phyloP scores from a whole-genome alignment of 2,888 invertebrate species.

The Polydrusus tereticollis region DNA sequence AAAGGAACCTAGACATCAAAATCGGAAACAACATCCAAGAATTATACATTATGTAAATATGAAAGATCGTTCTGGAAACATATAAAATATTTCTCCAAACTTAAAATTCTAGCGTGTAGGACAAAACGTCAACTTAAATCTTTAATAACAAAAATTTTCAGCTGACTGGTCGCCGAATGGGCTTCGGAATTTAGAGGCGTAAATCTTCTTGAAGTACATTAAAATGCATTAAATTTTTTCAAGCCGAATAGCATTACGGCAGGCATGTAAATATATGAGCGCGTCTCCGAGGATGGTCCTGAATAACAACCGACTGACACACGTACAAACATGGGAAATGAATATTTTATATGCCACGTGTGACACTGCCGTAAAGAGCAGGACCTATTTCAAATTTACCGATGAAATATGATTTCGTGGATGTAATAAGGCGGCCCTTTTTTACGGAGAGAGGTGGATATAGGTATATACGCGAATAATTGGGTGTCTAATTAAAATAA shows the following conservation, averaged over 20 bases:
- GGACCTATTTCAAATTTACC: constrained; percentile 20
- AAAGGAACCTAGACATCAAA: no score
- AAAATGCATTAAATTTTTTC: constrained; percentile 46
- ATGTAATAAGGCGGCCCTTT: background rate
- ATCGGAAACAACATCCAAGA: no score
- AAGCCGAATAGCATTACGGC: constrained; percentile 30
- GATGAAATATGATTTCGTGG: constrained; percentile 12
- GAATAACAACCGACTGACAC: constrained; percentile 37
- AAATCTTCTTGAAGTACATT: constrained; percentile 34
- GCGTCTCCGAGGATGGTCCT: constrained; percentile 22
- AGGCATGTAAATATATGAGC: constrained; percentile 35
- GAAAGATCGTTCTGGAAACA: no score
- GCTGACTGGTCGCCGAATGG: background rate
- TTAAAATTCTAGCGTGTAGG: background rate
- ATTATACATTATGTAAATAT: no score
- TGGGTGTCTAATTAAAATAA: no score
- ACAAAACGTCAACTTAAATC: background rate
- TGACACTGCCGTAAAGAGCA: constrained; percentile 26
- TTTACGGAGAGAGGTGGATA: background rate
- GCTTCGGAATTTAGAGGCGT: constrained; percentile 11
- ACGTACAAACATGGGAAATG: constrained; percentile 34
- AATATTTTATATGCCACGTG: constrained; percentile 36
- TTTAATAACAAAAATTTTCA: constrained; percentile 5
- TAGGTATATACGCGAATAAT: no score
- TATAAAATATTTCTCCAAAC: background rate